Conservation (phyloP, 2,113 vertebrate species). For the Gopherus evgoodei region DNA sequence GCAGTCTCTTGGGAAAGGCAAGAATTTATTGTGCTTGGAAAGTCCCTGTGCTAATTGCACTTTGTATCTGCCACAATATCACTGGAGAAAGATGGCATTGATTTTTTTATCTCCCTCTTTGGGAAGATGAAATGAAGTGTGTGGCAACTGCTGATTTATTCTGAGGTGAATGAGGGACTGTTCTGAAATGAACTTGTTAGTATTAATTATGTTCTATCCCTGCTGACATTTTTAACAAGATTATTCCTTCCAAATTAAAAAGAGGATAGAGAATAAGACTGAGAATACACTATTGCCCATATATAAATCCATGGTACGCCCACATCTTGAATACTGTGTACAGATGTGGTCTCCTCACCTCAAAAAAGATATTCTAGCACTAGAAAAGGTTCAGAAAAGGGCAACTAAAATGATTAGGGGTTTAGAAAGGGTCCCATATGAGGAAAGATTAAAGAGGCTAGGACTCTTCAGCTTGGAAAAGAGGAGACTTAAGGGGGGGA, state of each 20-base stretch:
- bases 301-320: no score
- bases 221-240: conserved; percentile 51
- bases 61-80: background rate
- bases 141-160: background rate
- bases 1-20: background rate
- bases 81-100: background rate
- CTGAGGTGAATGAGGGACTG: background rate
- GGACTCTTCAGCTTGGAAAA: no score
- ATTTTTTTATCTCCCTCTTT: background rate
- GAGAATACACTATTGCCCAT: no score
- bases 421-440: no score
- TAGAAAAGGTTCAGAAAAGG: no score
- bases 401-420: no score
- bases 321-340: no score
- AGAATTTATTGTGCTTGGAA: background rate
- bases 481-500: no score
- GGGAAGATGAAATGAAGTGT: background rate
- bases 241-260: background rate
- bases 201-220: conserved; percentile 36
- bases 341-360: no score
- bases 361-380: no score
- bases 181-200: background rate
- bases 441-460: no score
- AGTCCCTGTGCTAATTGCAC: background rate
- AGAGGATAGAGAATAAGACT: no score